These are phyloP conservation scores for Orcinus orca DNA, from an alignment of 2,113 vertebrate species.

Conservation along the genomic window DNA sequence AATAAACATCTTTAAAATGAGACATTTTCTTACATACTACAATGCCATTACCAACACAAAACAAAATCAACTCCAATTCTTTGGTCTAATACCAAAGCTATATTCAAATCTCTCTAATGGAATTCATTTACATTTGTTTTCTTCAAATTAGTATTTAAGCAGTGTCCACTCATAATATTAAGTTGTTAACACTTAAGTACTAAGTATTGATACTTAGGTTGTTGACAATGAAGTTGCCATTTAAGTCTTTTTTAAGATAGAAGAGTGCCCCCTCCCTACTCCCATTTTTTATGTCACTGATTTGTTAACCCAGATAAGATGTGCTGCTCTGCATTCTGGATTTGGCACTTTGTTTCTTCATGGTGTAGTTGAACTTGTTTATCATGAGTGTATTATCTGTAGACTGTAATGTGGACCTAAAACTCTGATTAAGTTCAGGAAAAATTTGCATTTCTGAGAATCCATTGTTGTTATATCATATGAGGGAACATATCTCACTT, in stretches of 20 bases:
- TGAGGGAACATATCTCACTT: neutral
- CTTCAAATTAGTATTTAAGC: neutral
- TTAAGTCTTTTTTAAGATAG: neutral
- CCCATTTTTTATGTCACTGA: neutral
- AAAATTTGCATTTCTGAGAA: neutral
- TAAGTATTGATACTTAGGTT: neutral
- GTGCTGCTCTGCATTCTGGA: neutral
- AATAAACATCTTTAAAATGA: neutral
- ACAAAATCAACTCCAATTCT: neutral
- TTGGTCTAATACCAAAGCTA: neutral
- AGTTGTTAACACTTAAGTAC: neutral
- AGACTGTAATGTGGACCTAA: neutral
- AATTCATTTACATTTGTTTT: neutral
- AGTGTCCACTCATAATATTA: neutral
- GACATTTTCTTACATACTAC: neutral
- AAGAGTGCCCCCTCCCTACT: neutral
- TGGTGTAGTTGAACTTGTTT: neutral
- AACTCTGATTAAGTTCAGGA: neutral
- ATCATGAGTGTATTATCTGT: neutral
- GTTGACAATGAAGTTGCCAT: neutral
- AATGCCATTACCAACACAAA: neutral
- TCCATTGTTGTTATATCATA: rapidly evolving
- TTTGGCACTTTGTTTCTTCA: neutral
- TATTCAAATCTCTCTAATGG: neutral
- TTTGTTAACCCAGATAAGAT: neutral